These are phyloP conservation scores for Liasis olivaceus DNA, from an alignment of 2,797 vertebrate species.

Conservation along the genomic window DNA sequence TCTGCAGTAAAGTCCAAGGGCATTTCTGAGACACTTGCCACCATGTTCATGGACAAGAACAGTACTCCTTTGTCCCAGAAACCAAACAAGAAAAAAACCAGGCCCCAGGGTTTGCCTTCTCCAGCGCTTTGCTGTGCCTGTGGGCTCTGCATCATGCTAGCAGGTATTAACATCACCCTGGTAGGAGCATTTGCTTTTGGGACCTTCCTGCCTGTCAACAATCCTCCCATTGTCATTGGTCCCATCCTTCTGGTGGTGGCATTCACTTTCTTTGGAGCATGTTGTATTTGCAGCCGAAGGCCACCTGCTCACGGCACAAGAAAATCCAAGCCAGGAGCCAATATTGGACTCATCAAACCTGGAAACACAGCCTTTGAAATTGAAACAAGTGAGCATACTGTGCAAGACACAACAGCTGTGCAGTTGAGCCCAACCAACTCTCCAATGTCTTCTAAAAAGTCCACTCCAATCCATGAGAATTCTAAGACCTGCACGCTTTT, in stretches of 20 bases:
- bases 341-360: slow-evolving; percentile 78
- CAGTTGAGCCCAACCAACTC: slow-evolving; percentile 91
- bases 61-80: slow-evolving; percentile 66
- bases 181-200: slow-evolving; percentile 91
- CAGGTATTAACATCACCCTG: slow-evolving; percentile 95
- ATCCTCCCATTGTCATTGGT: slow-evolving; percentile 88
- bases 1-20: not conserved
- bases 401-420: slow-evolving; percentile 90
- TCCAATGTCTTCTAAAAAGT: slow-evolving; percentile 80
- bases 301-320: slow-evolving; percentile 68
- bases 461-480: slow-evolving; percentile 73
- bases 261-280: slow-evolving; percentile 87
- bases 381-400: slow-evolving; percentile 91
- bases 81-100: slow-evolving; percentile 67
- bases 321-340: slow-evolving; percentile 70
- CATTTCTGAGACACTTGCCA: slow-evolving; percentile 34
- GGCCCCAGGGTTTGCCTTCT: slow-evolving; percentile 84
- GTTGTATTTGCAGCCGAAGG: slow-evolving; percentile 87
- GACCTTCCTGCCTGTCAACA: slow-evolving; percentile 82
- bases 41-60: slow-evolving; percentile 75
- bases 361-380: slow-evolving; percentile 85
- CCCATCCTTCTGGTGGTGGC: slow-evolving; percentile 86
- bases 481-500: slow-evolving; percentile 69
- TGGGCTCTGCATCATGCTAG: slow-evolving; percentile 95
- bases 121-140: slow-evolving; percentile 94